phyloP scores from a whole-genome alignment of 2,888 invertebrate genomes.

The Gastracanthus pulcherrimus region DNA sequence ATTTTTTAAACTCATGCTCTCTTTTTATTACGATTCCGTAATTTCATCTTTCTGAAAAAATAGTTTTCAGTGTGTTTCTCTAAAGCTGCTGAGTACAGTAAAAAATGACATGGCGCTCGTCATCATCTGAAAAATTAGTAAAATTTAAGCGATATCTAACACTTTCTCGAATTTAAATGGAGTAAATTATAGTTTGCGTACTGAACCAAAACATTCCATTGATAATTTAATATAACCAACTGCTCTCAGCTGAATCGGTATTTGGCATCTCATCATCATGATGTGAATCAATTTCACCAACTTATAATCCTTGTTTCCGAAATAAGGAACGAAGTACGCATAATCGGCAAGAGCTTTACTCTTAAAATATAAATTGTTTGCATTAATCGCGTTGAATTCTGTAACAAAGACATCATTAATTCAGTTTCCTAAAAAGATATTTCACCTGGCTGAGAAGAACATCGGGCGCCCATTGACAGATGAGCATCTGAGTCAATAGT shows the following conservation, averaged over 20 bases:
- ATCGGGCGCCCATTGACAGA: constrained; percentile 22
- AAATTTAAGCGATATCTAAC: neutral
- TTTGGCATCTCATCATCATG: constrained; percentile 61
- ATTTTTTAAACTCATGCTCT: too few species aligned
- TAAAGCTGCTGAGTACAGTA: neutral
- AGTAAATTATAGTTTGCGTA: neutral
- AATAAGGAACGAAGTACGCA: neutral
- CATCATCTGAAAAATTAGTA: neutral
- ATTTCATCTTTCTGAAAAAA: too few species aligned
- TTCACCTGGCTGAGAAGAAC: neutral
- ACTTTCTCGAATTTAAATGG: neutral
- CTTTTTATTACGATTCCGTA: too few species aligned
- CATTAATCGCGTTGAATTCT: too few species aligned
- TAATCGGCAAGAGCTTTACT: neutral
- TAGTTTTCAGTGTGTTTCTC: too few species aligned
- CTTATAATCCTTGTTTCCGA: neutral
- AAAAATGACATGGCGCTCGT: constrained; percentile 3
- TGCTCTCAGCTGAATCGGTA: constrained; percentile 63
- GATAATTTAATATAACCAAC: constrained; percentile 61
- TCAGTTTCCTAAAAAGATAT: too few species aligned
- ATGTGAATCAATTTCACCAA: constrained; percentile 35
- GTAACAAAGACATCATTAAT: too few species aligned
- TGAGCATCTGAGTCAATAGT: neutral
- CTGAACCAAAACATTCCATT: constrained; percentile 21
- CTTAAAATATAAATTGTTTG: neutral